Conservation (phyloP, 2,888 invertebrate genomes). For the Nemurella pictetii region DNA sequence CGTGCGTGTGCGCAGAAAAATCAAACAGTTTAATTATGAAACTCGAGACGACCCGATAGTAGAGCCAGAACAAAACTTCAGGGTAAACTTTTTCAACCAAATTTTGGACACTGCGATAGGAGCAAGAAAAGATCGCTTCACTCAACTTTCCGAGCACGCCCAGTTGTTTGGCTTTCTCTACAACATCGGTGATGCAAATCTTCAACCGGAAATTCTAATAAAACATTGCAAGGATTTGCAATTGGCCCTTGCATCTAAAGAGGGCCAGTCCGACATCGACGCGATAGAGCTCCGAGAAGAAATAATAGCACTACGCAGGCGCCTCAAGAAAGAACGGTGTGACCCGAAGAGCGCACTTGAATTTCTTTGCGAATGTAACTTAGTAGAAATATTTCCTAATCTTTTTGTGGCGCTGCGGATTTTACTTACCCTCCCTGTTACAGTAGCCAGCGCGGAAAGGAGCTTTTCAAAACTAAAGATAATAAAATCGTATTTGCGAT, state of each 20-base stretch:
- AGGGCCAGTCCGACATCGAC: background rate
- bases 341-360: background rate
- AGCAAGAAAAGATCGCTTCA: conserved; percentile 4
- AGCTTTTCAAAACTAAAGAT: background rate
- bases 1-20: conserved; percentile 34
- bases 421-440: background rate
- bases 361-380: background rate
- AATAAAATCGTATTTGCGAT: background rate
- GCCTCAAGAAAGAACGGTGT: background rate
- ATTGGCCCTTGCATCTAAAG: background rate
- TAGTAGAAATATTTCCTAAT: conserved; percentile 9
- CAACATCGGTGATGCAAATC: conserved; percentile 9
- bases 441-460: background rate
- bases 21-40: conserved; percentile 35
- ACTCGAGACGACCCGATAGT: conserved; percentile 24
- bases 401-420: background rate
- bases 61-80: conserved; percentile 23
- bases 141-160: conserved; percentile 3
- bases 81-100: conserved; percentile 2
- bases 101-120: conserved; percentile 22
- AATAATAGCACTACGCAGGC: background rate
- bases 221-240: conserved; percentile 4
- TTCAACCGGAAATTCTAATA: background rate
- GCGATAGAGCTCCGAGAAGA: background rate
- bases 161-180: conserved; percentile 26